phyloP scores from a whole-genome alignment of 2,888 invertebrate species.

The Dendrolimus pini region DNA sequence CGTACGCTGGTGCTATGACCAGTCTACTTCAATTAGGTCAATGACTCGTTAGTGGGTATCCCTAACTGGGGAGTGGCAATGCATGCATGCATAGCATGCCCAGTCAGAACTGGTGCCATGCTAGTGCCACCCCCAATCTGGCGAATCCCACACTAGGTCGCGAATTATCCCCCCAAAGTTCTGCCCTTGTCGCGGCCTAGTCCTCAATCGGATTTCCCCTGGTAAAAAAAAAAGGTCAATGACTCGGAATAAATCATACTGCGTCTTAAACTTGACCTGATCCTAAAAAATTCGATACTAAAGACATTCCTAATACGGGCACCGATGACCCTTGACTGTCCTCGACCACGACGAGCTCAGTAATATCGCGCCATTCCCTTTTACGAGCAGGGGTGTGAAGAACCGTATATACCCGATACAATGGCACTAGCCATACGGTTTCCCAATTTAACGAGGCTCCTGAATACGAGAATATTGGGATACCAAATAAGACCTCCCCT shows the following conservation, averaged over 20 bases:
- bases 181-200: too few relatives aligned
- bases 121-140: too few relatives aligned
- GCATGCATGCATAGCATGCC: too few relatives aligned
- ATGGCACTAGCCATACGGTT: slow-evolving; percentile 25
- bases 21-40: too few relatives aligned
- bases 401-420: slow-evolving; percentile 36
- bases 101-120: too few relatives aligned
- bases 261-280: slow-evolving; percentile 27
- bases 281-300: slow-evolving; percentile 26
- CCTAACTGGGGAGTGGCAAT: too few relatives aligned
- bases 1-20: too few relatives aligned
- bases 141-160: too few relatives aligned
- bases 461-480: slow-evolving; percentile 21
- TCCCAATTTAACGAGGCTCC: slow-evolving; percentile 27
- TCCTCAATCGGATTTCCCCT: too few relatives aligned
- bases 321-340: slow-evolving; percentile 33
- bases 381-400: slow-evolving; percentile 45
- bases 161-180: too few relatives aligned
- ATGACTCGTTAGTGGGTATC: too few relatives aligned
- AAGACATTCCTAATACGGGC: slow-evolving; percentile 33
- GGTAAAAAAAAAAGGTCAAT: too few relatives aligned
- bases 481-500: slow-evolving; percentile 22
- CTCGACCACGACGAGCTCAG: slow-evolving; percentile 15
- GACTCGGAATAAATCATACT: slow-evolving; percentile 23
- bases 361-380: slow-evolving; percentile 32